Evolutionary conservation across 2,797 vertebrate species (phyloP).

Genomic region (Hybognathus amarus): DNA sequence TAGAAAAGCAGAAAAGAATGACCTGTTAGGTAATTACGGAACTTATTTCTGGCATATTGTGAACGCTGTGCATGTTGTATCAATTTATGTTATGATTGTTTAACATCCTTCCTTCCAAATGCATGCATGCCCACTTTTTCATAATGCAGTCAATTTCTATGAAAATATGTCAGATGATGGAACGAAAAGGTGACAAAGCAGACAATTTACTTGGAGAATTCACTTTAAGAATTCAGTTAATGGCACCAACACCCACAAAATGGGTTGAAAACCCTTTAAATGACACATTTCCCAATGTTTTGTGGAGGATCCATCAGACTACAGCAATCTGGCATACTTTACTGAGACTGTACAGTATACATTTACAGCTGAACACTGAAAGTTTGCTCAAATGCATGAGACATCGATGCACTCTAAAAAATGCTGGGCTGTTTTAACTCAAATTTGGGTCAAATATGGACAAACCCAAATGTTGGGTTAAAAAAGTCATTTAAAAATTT

Average conservation of each 20-base stretch:
- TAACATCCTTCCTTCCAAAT: background rate
- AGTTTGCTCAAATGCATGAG: background rate
- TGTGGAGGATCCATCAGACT: background rate
- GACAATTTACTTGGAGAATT: background rate
- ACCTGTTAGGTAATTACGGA: background rate
- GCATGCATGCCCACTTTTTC: background rate
- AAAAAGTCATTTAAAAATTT: too few relatives aligned
- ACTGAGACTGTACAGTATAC: background rate
- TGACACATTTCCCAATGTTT: background rate
- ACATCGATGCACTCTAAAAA: background rate
- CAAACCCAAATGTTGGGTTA: too few relatives aligned
- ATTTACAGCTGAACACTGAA: background rate
- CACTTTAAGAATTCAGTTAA: background rate
- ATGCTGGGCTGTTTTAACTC: too few relatives aligned
- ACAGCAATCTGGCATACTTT: background rate
- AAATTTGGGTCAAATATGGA: too few relatives aligned
- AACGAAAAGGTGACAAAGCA: background rate
- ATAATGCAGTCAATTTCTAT: background rate
- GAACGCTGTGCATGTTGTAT: background rate
- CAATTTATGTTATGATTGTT: background rate
- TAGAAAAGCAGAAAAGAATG: background rate
- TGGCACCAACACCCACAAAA: background rate
- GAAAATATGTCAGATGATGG: background rate
- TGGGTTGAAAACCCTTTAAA: background rate
- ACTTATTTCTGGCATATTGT: background rate